Conservation (phyloP, 1,140 invertebrate species). For the Protaetia brevitarsis region DNA sequence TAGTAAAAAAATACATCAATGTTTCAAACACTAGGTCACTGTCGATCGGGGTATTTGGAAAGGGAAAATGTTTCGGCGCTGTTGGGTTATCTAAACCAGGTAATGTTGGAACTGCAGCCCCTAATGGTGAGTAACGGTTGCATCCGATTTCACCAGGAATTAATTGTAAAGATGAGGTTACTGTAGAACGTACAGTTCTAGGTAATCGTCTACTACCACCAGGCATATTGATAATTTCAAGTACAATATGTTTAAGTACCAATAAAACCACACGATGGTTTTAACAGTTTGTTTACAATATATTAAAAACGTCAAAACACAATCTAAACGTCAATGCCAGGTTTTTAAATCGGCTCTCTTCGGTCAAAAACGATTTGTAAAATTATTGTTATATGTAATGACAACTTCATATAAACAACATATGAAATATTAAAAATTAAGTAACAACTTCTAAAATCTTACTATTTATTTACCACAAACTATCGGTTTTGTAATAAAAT, state of each 20-base stretch:
- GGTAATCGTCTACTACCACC: conserved; percentile 36
- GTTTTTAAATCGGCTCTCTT: neutral
- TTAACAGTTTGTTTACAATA: conserved; percentile 4
- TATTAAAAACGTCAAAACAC: neutral
- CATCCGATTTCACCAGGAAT: conserved; percentile 29
- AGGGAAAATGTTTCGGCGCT: conserved; percentile 75
- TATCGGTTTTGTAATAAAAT: too few species aligned
- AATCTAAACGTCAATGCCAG: neutral
- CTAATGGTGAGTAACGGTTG: conserved; percentile 35
- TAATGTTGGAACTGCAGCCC: conserved; percentile 30
- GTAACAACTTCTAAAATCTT: too few species aligned
- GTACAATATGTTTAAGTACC: neutral
- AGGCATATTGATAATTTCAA: conserved; percentile 31
- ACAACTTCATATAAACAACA: too few species aligned
- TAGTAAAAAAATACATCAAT: conserved; percentile 77
- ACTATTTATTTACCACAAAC: too few species aligned
- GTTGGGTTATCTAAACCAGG: conserved; percentile 41
- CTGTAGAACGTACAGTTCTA: conserved; percentile 29
- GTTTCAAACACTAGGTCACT: conserved; percentile 83
- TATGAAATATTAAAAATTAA: too few species aligned
- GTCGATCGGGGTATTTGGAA: conserved; percentile 81
- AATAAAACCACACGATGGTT: too few species aligned
- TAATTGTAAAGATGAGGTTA: conserved; percentile 31
- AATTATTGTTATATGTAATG: too few species aligned
- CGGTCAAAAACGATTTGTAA: neutral